A percentile compares a stretch with the other conserved stretches of the same genome.
Evolutionary conservation across 2,113 vertebrate genomes (phyloP).

Genomic region (Sigmodon hispidus): DNA sequence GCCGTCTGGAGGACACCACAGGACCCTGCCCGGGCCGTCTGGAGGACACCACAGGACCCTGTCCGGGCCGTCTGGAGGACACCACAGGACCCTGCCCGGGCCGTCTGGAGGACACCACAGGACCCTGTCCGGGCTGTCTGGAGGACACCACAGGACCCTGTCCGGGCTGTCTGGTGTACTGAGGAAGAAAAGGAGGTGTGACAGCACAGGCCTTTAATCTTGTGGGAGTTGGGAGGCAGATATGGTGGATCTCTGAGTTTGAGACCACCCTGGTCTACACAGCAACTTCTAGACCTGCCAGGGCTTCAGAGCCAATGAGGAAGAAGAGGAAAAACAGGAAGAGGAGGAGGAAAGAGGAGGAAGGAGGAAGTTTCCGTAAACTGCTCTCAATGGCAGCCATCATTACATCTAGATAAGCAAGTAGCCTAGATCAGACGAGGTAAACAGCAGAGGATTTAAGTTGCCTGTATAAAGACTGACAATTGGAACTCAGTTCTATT

Average conservation of each 20-base stretch:
- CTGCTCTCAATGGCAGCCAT: not conserved
- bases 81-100: not conserved
- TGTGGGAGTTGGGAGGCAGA: not conserved
- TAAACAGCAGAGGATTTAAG: conserved; percentile 6
- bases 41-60: not conserved
- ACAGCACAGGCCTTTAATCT: fast-evolving
- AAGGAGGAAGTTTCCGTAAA: not conserved
- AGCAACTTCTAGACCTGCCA: not conserved
- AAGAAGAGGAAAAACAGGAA: not conserved
- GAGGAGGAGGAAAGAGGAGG: not conserved
- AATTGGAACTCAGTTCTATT: conserved; percentile 2
- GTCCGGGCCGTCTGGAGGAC: not conserved
- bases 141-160: not conserved
- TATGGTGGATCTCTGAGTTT: not conserved
- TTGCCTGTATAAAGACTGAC: not conserved
- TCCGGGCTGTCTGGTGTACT: not conserved
- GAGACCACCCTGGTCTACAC: not conserved
- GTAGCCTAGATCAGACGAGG: conserved; percentile 6
- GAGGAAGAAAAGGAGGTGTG: not conserved
- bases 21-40: not conserved
- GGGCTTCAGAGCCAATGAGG: not conserved
- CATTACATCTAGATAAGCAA: not conserved
- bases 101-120: not conserved
- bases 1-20: not conserved
- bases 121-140: not conserved